Evolutionary conservation across 37 sponge, comb jelly and placozoan species (phyloP).

Genomic region (Beroe ovata): DNA sequence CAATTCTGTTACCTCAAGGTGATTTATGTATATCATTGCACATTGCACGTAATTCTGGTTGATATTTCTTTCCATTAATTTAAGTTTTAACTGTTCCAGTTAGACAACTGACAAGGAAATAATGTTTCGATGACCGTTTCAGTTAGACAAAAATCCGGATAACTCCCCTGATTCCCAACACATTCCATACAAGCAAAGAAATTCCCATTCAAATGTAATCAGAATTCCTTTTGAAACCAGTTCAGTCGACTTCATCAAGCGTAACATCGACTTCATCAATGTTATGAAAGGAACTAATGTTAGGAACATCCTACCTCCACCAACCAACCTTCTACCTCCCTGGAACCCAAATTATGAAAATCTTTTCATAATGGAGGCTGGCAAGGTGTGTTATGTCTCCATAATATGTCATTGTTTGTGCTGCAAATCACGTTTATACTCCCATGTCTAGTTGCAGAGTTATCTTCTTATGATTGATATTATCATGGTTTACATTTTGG

Average conservation of each 20-base stretch:
- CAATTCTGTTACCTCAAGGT: background rate
- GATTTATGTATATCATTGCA: no score
- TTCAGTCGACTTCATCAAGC: background rate
- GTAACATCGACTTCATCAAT: background rate
- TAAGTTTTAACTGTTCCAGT: background rate
- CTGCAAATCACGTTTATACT: no score
- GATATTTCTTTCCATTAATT: no score
- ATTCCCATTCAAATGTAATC: background rate
- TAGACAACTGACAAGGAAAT: constrained; percentile 1
- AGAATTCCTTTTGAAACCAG: background rate
- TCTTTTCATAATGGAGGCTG: constrained; percentile 7
- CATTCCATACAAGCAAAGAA: background rate
- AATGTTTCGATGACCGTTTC: no score
- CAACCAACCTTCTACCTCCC: background rate
- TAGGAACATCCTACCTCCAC: background rate
- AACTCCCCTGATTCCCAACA: background rate
- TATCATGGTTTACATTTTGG: no score
- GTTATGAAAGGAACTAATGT: constrained; percentile 11
- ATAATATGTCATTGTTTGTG: no score
- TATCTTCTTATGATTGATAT: no score
- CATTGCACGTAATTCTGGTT: no score
- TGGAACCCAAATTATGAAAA: constrained; percentile 32
- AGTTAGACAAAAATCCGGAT: background rate
- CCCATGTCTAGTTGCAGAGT: no score
- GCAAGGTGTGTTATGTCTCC: background rate